A percentile compares a stretch with the other conserved stretches of the same genome.
Conservation (phyloP, 2,797 vertebrate species). For the Falco naumanni region DNA sequence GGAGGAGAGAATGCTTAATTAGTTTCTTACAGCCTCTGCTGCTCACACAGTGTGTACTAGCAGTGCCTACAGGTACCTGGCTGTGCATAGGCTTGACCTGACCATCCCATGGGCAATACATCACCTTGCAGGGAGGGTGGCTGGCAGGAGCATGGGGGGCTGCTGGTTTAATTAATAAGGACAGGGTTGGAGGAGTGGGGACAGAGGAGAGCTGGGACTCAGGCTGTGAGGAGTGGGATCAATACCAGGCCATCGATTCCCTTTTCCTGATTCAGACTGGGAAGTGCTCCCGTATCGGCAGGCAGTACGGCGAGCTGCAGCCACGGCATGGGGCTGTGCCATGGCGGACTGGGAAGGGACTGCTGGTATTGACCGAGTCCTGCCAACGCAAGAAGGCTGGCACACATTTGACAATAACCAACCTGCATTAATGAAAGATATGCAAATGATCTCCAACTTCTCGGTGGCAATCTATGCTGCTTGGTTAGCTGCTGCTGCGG, state of each 20-base stretch:
- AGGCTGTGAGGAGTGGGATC: neutral
- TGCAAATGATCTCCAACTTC: neutral
- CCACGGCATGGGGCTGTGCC: fast-evolving
- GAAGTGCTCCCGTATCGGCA: neutral
- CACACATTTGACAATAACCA: fast-evolving
- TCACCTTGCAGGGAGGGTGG: too few species aligned
- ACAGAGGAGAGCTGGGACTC: neutral
- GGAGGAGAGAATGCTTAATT: constrained; percentile 30
- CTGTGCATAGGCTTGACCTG: neutral
- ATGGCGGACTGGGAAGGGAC: neutral
- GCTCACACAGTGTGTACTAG: fast-evolving
- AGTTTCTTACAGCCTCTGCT: neutral
- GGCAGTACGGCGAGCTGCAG: neutral
- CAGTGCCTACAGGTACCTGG: neutral
- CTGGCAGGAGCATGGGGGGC: too few species aligned
- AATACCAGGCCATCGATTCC: neutral
- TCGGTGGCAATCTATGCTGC: neutral
- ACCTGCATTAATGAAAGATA: fast-evolving
- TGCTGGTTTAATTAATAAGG: neutral
- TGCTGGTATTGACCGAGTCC: neutral
- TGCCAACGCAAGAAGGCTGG: neutral
- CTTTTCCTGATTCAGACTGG: neutral
- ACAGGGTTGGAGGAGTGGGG: neutral
- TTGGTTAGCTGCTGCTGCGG: neutral
- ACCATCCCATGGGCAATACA: fast-evolving